Conservation (phyloP, 92 coral and sea anemone genomes). For the Heteractis magnifica region DNA sequence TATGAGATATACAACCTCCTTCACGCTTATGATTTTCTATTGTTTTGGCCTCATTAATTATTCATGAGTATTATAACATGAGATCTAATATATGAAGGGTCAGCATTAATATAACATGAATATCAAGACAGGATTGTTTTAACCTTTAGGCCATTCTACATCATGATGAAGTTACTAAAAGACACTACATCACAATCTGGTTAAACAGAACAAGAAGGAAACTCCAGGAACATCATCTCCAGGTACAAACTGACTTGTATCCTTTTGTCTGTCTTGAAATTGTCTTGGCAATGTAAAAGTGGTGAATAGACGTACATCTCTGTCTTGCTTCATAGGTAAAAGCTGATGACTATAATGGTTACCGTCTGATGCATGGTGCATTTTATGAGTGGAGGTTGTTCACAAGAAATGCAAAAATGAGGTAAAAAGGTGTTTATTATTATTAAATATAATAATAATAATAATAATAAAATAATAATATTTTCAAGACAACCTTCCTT, state of each 20-base stretch:
- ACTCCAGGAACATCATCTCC: conserved; percentile 37
- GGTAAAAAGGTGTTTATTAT: conserved; percentile 20
- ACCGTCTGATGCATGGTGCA: conserved; percentile 27
- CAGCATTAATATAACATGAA: not conserved
- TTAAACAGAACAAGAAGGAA: conserved; percentile 31
- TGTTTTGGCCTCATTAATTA: too few relatives aligned
- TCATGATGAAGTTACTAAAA: conserved; percentile 50
- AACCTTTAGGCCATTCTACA: conserved; percentile 65
- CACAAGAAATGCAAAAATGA: conserved; percentile 36
- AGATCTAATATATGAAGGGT: not conserved
- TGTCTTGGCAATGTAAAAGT: too few relatives aligned
- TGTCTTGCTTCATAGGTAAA: conserved; percentile 25
- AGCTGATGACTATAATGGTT: conserved; percentile 48
- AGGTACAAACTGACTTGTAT: conserved; percentile 19
- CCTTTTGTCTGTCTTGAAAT: too few relatives aligned
- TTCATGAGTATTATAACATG: too few relatives aligned
- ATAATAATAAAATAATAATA: not conserved
- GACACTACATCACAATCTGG: conserved; percentile 47
- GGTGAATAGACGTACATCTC: too few relatives aligned
- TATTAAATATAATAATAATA: too few relatives aligned
- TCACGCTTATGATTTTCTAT: too few relatives aligned
- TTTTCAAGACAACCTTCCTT: not conserved
- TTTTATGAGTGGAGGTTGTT: conserved; percentile 52
- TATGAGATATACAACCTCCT: too few relatives aligned
- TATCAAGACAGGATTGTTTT: not conserved